Percentiles rank a stretch among this genome's conserved stretches.
Conservation (phyloP, 2,113 vertebrate genomes). For the Oenanthe oenanthe region DNA sequence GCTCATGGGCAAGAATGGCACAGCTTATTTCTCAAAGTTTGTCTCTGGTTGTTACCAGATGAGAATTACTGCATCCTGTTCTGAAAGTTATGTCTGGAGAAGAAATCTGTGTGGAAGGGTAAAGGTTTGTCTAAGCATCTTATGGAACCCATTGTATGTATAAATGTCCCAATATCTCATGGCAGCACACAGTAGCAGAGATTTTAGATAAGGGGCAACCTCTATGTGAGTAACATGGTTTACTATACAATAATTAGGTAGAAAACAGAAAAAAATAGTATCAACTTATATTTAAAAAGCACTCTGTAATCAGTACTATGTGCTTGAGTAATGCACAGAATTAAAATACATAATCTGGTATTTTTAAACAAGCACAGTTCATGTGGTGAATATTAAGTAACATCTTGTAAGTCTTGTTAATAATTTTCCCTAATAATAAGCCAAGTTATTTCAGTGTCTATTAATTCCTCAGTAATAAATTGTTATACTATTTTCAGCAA, state of each 20-base stretch:
- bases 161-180: neutral
- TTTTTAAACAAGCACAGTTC: neutral
- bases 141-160: rapidly evolving
- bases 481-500: neutral
- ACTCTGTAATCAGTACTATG: neutral
- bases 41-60: neutral
- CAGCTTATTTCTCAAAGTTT: neutral
- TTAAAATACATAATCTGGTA: neutral
- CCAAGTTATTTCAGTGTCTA: neutral
- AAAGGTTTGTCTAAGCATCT: neutral
- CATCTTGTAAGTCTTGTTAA: neutral
- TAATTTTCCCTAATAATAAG: neutral
- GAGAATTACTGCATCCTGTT: neutral
- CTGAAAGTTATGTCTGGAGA: neutral
- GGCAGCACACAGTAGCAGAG: neutral
- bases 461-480: neutral
- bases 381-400: neutral
- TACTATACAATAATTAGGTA: neutral
- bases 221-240: neutral
- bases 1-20: neutral
- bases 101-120: neutral
- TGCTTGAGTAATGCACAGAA: neutral
- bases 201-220: neutral
- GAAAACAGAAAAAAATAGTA: neutral
- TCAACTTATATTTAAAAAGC: neutral